Conservation (phyloP, 2,888 invertebrate species). For the Iselma pallidipennis region DNA sequence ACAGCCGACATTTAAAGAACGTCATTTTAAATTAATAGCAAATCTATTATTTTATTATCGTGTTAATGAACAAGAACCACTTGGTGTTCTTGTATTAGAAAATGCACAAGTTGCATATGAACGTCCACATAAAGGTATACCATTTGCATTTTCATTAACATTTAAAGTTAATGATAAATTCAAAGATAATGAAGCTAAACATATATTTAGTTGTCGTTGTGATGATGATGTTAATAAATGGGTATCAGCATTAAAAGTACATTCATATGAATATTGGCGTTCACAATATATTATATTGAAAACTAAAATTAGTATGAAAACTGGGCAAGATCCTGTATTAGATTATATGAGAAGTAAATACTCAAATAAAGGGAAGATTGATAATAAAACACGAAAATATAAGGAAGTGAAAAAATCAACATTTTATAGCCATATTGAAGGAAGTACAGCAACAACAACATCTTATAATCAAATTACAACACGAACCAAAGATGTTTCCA, state of each 20-base stretch:
- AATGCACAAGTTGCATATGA: conserved; percentile 73
- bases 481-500: conserved; percentile 27
- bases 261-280: conserved; percentile 74
- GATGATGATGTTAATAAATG: conserved; percentile 73
- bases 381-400: conserved; percentile 32
- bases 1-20: conserved; percentile 66
- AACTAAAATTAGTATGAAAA: conserved; percentile 68
- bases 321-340: conserved; percentile 63
- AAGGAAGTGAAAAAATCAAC: conserved; percentile 42
- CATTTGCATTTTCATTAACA: conserved; percentile 74
- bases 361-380: conserved; percentile 25
- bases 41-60: conserved; percentile 80
- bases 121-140: conserved; percentile 64
- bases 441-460: conserved; percentile 26
- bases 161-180: conserved; percentile 67
- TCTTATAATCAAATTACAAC: conserved; percentile 36
- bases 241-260: conserved; percentile 68
- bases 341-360: conserved; percentile 48
- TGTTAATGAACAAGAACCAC: conserved; percentile 67
- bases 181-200: conserved; percentile 56
- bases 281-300: conserved; percentile 67
- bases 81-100: conserved; percentile 75
- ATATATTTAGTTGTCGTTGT: conserved; percentile 71
- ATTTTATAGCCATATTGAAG: conserved; percentile 48
- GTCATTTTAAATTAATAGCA: conserved; percentile 75